Evolutionary conservation across 2,113 vertebrate species (phyloP).

Genomic region (Stictonetta naevosa): DNA sequence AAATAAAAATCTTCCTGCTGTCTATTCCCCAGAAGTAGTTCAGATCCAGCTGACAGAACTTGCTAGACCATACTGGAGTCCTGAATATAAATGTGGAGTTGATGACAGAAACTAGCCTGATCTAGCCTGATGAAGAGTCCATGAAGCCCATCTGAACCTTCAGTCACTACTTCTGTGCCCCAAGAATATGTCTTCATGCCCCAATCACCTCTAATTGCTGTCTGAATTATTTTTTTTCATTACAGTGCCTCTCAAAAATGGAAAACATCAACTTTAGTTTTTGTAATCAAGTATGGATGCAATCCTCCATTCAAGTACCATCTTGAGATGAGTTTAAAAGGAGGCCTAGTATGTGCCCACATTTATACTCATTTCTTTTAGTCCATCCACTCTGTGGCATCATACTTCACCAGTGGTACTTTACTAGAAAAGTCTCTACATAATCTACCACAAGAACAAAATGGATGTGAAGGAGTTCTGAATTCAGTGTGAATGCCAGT

Average conservation of each 20-base stretch:
- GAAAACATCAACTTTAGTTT: background rate
- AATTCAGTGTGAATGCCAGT: background rate
- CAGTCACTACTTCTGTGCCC: background rate
- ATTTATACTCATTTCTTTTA: background rate
- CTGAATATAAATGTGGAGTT: background rate
- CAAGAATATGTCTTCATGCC: background rate
- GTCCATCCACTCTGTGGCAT: background rate
- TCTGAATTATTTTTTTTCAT: background rate
- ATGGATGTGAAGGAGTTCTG: background rate
- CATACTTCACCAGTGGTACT: background rate
- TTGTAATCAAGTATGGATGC: background rate
- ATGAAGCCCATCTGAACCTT: background rate
- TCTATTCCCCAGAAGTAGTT: background rate
- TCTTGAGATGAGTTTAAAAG: background rate
- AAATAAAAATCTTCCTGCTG: background rate
- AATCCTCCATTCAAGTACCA: background rate
- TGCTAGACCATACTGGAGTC: background rate
- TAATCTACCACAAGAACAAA: background rate
- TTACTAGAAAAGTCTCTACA: background rate
- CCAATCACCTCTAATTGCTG: background rate
- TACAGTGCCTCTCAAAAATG: background rate
- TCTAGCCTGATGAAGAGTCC: background rate
- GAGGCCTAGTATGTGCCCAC: background rate
- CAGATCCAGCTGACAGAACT: background rate
- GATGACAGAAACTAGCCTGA: background rate